A percentile compares a stretch with the other conserved stretches of the same genome.
phyloP scores from a whole-genome alignment of 2,797 vertebrate genomes.

The Oreochromis mossambicus region DNA sequence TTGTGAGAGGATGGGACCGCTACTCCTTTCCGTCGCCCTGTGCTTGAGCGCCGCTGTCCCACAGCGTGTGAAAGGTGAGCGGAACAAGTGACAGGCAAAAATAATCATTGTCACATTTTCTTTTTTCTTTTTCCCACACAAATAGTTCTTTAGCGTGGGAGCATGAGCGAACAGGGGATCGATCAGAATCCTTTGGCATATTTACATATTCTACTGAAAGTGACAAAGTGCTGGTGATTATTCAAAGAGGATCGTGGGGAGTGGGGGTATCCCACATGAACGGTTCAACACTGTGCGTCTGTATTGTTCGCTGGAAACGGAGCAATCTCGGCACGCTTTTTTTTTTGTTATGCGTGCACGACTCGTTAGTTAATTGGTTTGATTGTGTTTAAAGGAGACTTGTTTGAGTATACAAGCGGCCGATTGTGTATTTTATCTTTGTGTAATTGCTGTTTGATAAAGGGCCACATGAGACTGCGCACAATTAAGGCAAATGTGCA shows the following conservation, averaged over 20 bases:
- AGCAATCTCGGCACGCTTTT: not conserved
- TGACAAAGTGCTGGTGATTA: not conserved
- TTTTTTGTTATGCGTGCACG: not conserved
- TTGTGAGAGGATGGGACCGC: constrained; percentile 75
- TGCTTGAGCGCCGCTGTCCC: constrained; percentile 77
- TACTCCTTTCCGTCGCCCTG: constrained; percentile 72
- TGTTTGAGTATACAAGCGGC: constrained; percentile 1
- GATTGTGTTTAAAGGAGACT: constrained; percentile 4
- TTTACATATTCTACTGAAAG: not conserved
- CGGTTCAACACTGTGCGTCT: not conserved
- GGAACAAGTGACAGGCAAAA: constrained; percentile 31
- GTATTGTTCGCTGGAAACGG: constrained; percentile 5
- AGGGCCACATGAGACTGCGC: not conserved
- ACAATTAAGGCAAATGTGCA: not conserved
- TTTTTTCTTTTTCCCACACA: not conserved
- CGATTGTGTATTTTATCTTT: not conserved
- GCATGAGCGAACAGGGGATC: not conserved
- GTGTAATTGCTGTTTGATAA: not conserved
- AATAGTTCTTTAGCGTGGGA: not conserved
- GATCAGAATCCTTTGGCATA: not conserved
- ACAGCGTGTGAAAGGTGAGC: constrained; percentile 77
- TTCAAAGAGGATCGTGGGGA: not conserved
- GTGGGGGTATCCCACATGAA: not conserved
- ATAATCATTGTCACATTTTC: not conserved
- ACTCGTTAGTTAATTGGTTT: constrained; percentile 14